Evolutionary conservation across 2,113 vertebrate species (phyloP), one percentile per base, ranked within the genome.

Genomic region (Gnathonemus longibarbis): DNA sequence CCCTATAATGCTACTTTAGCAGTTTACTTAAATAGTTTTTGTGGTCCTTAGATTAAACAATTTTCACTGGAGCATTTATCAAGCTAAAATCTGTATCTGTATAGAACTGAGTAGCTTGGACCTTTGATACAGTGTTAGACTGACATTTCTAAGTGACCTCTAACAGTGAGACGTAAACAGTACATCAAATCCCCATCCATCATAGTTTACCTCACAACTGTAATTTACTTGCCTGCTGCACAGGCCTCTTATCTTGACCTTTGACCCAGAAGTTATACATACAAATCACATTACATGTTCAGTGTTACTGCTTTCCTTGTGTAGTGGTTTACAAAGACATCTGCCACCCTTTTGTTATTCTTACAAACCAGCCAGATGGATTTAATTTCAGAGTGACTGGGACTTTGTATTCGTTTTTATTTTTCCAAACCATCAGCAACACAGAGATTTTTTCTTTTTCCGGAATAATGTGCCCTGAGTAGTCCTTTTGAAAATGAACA

Each of bases 121-220:
- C 83, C 21, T 45, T n/a, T 24, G 17, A 84, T 24, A 24, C 8
- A 10, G 19, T 48, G 21, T 48, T n/a, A 48, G 19, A 48, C 8
- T 39, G n/a, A 27, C n/a, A 27, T 31, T 48, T 48, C 24, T 48
- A 84, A 84, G 83, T 84, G 83, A 11, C 15, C 3, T 84, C 42
- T 45, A 17, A 45, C 42, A 7, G 77, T 21, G 80, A 52, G 49
- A 52, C 13, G 11, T 35, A 42, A 15, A 87, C 94, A 95, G 93
- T 95, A 95, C 94, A 95, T 95, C 96, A 94, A 95, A 95, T 95
- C 94, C 92, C 92, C 94, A 95, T 96, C 95, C 94, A 94, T 96
- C 95, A 96, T 95, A 95, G 94, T 96, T 96, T 95, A 95, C 95
- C 96, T 95, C 94, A 94, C 93, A 94, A 93, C 91, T 96, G 95